A percentile compares a stretch with the other conserved stretches of the same genome.
phyloP scores from a whole-genome alignment of 2,888 invertebrate species.

The Diarsia rubi region DNA sequence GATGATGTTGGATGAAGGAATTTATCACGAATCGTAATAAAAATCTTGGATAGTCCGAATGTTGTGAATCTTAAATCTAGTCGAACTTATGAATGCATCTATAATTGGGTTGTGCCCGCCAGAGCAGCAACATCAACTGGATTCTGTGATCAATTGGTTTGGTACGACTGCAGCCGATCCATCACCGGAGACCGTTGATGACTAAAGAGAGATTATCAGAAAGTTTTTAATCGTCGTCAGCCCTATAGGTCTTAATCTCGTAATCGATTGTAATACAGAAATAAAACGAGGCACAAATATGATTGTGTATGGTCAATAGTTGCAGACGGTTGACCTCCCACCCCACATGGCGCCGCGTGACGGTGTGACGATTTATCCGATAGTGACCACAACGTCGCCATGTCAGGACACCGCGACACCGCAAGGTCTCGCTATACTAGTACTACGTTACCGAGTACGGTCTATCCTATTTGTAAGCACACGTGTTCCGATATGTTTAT shows the following conservation, averaged over 20 bases:
- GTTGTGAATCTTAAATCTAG: neutral
- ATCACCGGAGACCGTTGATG: too few relatives aligned
- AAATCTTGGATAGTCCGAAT: neutral
- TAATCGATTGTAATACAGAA: neutral
- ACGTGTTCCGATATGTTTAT: conserved; percentile 10
- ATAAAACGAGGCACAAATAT: neutral
- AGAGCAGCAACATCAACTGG: too few relatives aligned
- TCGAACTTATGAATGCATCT: neutral
- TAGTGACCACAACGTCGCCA: conserved; percentile 51
- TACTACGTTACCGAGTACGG: conserved; percentile 14
- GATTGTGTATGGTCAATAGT: neutral
- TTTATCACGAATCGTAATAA: neutral
- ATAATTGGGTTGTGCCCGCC: neutral
- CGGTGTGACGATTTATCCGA: conserved; percentile 9
- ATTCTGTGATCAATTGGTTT: neutral
- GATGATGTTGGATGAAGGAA: too few relatives aligned
- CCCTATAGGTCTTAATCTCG: neutral
- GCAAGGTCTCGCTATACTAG: conserved; percentile 11
- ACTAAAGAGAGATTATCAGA: neutral
- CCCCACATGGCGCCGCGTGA: neutral
- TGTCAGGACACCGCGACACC: conserved; percentile 27
- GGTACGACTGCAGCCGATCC: neutral
- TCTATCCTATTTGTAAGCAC: conserved; percentile 22
- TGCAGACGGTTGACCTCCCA: conserved; percentile 26
- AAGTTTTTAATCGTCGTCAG: neutral